phyloP scores from a whole-genome alignment of 1,140 invertebrate species.

The Temnothorax nylanderi region DNA sequence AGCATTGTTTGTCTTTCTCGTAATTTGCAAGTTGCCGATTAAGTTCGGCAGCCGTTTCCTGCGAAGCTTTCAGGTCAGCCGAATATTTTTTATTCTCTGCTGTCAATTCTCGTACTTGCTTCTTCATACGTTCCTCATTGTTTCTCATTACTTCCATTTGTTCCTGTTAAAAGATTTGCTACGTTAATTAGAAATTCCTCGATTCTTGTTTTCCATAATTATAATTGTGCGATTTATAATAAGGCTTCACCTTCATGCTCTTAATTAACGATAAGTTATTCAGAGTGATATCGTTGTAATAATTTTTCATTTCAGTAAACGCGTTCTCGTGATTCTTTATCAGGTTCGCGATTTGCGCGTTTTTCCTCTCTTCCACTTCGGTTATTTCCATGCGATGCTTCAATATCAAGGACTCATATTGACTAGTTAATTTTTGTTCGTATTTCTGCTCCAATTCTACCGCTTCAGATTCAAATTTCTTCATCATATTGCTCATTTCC shows the following conservation, averaged over 20 bases:
- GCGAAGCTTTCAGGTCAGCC: conserved; percentile 90
- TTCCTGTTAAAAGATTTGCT: conserved; percentile 85
- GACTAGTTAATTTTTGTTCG: conserved; percentile 91
- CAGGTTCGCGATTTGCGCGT: conserved; percentile 92
- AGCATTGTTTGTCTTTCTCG: conserved; percentile 91
- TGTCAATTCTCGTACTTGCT: conserved; percentile 88
- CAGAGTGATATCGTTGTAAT: conserved; percentile 97
- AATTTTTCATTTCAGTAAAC: conserved; percentile 95
- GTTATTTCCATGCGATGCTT: conserved; percentile 92
- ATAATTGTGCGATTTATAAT: not conserved
- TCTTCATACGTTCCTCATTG: conserved; percentile 92
- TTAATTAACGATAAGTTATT: conserved; percentile 95
- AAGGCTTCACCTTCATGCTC: conserved; percentile 88
- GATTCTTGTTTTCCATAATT: not conserved
- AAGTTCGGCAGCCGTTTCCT: conserved; percentile 89
- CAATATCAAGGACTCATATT: conserved; percentile 91
- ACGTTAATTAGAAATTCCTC: conserved; percentile 10
- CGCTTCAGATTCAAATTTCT: conserved; percentile 91
- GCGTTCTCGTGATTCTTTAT: conserved; percentile 94
- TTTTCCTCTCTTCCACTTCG: conserved; percentile 96
- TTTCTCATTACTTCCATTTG: conserved; percentile 94
- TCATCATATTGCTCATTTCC: conserved; percentile 89
- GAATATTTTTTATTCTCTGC: conserved; percentile 91
- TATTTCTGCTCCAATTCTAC: conserved; percentile 93
- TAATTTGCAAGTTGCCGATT: conserved; percentile 92